Conservation (phyloP, 2,113 vertebrate genomes). For the Solea solea region DNA sequence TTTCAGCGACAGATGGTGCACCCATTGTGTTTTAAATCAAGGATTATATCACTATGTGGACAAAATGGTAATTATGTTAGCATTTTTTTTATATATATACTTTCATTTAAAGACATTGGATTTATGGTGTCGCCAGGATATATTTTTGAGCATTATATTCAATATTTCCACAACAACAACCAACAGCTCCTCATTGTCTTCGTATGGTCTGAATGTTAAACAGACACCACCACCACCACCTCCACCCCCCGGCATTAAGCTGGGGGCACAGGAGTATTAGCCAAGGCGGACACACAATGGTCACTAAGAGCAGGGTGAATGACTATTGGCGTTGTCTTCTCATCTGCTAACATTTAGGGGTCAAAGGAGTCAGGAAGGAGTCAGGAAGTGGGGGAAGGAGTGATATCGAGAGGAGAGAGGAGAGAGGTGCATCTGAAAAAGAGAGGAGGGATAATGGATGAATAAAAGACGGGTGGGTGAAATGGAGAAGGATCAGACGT, state of each 20-base stretch:
- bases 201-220: conserved; percentile 51
- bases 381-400: conserved; percentile 79
- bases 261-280: conserved; percentile 54
- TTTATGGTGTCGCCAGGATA: no score
- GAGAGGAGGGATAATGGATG: conserved; percentile 68
- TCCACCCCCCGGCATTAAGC: conserved; percentile 59
- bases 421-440: conserved; percentile 56
- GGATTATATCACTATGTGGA: background rate
- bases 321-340: conserved; percentile 80
- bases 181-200: conserved; percentile 38
- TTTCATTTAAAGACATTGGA: background rate
- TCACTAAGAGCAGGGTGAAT: conserved; percentile 77
- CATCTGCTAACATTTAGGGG: conserved; percentile 83
- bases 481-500: conserved; percentile 60
- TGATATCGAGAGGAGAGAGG: conserved; percentile 60
- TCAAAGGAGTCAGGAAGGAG: conserved; percentile 78
- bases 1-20: no score
- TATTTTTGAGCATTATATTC: background rate
- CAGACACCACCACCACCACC: conserved; percentile 31
- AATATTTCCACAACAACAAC: conserved; percentile 23
- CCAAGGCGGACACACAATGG: conserved; percentile 74
- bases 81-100: background rate
- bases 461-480: conserved; percentile 59
- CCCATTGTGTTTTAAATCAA: background rate
- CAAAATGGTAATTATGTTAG: background rate